phyloP scores from a whole-genome alignment of 2,888 invertebrate genomes.

The Polymixis flavicincta region DNA sequence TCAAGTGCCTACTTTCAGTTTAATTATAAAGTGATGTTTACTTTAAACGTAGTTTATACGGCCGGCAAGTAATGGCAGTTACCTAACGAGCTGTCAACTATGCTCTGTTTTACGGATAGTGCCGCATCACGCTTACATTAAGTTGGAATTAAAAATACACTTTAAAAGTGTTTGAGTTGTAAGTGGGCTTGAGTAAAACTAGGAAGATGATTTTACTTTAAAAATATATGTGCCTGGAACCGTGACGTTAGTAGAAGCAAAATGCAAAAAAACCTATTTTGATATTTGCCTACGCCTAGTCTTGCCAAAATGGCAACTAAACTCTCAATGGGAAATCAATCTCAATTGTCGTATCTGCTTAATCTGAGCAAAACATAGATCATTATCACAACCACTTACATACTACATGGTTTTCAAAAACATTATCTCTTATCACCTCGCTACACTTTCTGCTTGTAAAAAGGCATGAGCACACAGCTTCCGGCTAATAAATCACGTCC shows the following conservation, averaged over 20 bases:
- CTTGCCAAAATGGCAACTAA: not conserved
- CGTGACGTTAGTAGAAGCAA: not conserved
- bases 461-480: constrained; percentile 38
- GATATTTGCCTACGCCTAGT: not conserved
- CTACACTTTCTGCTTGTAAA: constrained; percentile 6
- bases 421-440: constrained; percentile 7
- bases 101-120: constrained; percentile 24
- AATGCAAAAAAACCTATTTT: not conserved
- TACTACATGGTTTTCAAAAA: constrained; percentile 5
- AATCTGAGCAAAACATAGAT: constrained; percentile 9
- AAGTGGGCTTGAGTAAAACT: not conserved
- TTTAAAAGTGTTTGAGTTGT: constrained; percentile 9
- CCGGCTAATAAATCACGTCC: constrained; percentile 36
- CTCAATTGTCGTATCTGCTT: not conserved
- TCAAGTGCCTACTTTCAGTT: constrained; percentile 2
- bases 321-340: not conserved
- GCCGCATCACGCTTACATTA: constrained; percentile 24
- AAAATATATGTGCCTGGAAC: not conserved
- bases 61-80: constrained; percentile 13
- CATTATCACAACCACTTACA: constrained; percentile 2
- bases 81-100: constrained; percentile 45
- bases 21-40: constrained; percentile 40
- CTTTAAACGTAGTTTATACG: constrained; percentile 13
- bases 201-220: not conserved
- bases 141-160: constrained; percentile 10